Evolutionary conservation across 2,888 invertebrate species (phyloP).

Genomic region (Amphipyra berbera): DNA sequence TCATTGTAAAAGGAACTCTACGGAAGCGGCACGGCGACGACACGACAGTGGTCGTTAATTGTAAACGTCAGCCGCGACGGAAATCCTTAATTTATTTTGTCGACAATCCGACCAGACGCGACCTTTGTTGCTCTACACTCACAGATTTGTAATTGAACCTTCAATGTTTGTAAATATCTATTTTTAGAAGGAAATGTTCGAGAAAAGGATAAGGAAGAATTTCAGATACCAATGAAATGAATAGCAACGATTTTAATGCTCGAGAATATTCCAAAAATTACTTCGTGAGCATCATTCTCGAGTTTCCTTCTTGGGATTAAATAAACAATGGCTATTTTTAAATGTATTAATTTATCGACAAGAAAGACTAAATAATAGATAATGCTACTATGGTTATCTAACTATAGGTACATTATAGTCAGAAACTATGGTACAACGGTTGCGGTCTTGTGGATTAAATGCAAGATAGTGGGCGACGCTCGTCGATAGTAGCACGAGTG

Average conservation of each 20-base stretch:
- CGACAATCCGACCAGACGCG: slow-evolving; percentile 42
- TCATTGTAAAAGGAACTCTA: slow-evolving; percentile 9
- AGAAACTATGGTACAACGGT: no score
- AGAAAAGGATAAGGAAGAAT: background rate
- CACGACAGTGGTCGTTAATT: slow-evolving; percentile 36
- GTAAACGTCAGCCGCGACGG: slow-evolving; percentile 30
- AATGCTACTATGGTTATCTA: no score
- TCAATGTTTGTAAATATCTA: slow-evolving; percentile 17
- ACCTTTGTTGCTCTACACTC: slow-evolving; percentile 44
- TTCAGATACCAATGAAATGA: background rate
- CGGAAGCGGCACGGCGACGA: slow-evolving; percentile 16
- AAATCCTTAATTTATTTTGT: slow-evolving; percentile 54
- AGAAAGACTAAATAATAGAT: no score
- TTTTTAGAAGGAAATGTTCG: slow-evolving; percentile 9
- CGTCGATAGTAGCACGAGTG: no score
- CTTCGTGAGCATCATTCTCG: background rate
- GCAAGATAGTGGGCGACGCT: no score
- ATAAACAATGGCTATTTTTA: background rate
- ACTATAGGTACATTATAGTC: no score
- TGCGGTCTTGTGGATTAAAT: no score
- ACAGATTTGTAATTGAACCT: slow-evolving; percentile 49
- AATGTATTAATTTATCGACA: no score
- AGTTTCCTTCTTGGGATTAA: background rate
- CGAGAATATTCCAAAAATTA: background rate
- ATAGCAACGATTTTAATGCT: background rate